Base-by-base conservation (phyloP, 2,797 vertebrate species). In the Pantherophis alleghaniensis region DNA sequence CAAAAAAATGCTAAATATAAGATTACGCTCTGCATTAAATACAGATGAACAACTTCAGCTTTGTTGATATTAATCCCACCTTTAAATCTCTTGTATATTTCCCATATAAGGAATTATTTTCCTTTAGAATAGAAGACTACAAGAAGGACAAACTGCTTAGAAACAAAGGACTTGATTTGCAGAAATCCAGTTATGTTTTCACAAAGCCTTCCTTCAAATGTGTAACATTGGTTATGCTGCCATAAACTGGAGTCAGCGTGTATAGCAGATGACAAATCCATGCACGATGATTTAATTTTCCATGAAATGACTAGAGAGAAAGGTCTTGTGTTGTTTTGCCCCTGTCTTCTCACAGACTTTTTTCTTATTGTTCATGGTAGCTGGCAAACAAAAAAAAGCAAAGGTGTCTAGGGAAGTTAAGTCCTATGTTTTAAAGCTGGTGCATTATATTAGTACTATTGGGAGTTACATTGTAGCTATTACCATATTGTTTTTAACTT, bases 321-420 rank as follows among this genome's bases (percentile, higher is more conserved):
- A 86, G 90, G 87, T 18, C 42, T 5, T 93, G n/a, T 90, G 12
- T 0, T 89, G 0, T 69, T 95, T 86, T n/a, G 74, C 55, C 59
- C 13, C 10, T 47, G 22, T 14, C 7, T 91, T 63, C 42, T 89
- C 89, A 88, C 51, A 94, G 60, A 89, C 1, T 26, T 22, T n/a
- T 95, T 91, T 63, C 24, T 89, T 55, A 91, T 87, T 92, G 74
- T n/a, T 91, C 87, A 51, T 61, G 92, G 86, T 47, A 94, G n/a
- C 66, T 91, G 5, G 56, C 4, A 86, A 83, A 90, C 2, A 26
- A 90, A 92, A 32, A 3, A 91, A 83, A 47, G 74, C 74, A 83
- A 83, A 26, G 93, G 92, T 42, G 16, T 51, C 92, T 91, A 94
- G 93, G 89, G 61, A 87, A 93, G 24, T 63, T 61, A 74, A 79